These are phyloP conservation scores for Sebastolobus alascanus DNA, from an alignment of 2,797 vertebrate genomes.

Conservation along the genomic window DNA sequence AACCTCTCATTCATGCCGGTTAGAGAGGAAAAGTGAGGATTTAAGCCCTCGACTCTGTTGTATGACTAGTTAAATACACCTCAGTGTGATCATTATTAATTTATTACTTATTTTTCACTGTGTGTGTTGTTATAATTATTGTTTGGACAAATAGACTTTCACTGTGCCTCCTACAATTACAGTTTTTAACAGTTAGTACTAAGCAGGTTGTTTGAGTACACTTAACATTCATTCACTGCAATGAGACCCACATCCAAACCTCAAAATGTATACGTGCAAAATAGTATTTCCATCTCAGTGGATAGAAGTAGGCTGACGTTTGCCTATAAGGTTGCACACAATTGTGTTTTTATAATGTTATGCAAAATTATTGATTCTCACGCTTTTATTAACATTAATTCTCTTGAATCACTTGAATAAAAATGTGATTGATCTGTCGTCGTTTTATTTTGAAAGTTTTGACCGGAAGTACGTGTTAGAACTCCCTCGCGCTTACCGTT, in stretches of 20 bases:
- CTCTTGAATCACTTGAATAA: neutral
- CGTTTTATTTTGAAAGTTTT: conserved; percentile 34
- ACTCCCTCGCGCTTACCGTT: fast-evolving
- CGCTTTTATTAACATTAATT: neutral
- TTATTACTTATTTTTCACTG: neutral
- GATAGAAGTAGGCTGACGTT: no score
- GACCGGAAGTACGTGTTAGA: neutral
- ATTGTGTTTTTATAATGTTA: neutral
- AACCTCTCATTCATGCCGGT: conserved; percentile 4
- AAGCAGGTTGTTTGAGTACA: neutral
- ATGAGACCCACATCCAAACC: neutral
- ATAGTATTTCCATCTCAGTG: neutral
- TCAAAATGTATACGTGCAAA: neutral
- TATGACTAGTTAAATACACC: neutral
- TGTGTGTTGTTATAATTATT: neutral
- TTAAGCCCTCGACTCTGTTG: neutral
- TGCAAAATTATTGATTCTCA: neutral
- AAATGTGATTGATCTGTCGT: neutral
- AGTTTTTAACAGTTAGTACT: fast-evolving
- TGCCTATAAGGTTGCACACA: no score
- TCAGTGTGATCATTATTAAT: neutral
- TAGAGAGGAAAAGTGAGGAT: no score
- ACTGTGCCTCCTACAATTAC: neutral
- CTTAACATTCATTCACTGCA: neutral
- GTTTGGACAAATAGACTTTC: neutral